Evolutionary conservation across 2,888 invertebrate genomes (phyloP).

Genomic region (Adineta ricciae): DNA sequence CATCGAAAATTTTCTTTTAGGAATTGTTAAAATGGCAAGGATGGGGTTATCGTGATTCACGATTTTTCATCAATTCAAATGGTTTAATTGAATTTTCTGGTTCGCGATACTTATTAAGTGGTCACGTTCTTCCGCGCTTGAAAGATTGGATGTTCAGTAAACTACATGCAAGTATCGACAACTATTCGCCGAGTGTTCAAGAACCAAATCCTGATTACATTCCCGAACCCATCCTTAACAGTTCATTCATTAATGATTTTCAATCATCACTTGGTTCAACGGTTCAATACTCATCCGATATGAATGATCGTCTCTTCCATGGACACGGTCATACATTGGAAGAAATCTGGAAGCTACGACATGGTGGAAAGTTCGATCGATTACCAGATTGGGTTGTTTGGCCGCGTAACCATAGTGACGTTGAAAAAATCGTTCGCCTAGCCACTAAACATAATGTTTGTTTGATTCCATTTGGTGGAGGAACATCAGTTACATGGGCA

Average conservation of each 20-base stretch:
- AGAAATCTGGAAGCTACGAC: slow-evolving; percentile 70
- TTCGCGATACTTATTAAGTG: slow-evolving; percentile 59
- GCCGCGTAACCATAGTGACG: slow-evolving; percentile 77
- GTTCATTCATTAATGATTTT: slow-evolving; percentile 57
- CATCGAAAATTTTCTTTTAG: neutral
- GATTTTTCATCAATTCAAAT: slow-evolving; percentile 62
- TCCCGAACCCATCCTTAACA: slow-evolving; percentile 60
- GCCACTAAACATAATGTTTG: slow-evolving; percentile 67
- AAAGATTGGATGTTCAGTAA: slow-evolving; percentile 67
- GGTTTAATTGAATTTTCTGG: slow-evolving; percentile 70
- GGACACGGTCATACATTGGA: slow-evolving; percentile 81
- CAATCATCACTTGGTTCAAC: slow-evolving; percentile 53
- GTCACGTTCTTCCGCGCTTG: slow-evolving; percentile 63
- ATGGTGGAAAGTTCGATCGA: slow-evolving; percentile 60
- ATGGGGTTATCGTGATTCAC: slow-evolving; percentile 96
- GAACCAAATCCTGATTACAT: slow-evolving; percentile 55
- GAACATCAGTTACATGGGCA: slow-evolving; percentile 80
- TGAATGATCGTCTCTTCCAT: slow-evolving; percentile 71
- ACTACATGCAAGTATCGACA: slow-evolving; percentile 59
- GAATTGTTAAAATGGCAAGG: slow-evolving; percentile 53
- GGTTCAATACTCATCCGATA: slow-evolving; percentile 58
- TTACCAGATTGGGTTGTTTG: slow-evolving; percentile 87
- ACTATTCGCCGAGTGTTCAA: slow-evolving; percentile 51
- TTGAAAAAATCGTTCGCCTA: slow-evolving; percentile 65
- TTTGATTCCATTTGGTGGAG: slow-evolving; percentile 85